phyloP scores from a whole-genome alignment of 2,797 vertebrate genomes.

The Sebastes vulpes region DNA sequence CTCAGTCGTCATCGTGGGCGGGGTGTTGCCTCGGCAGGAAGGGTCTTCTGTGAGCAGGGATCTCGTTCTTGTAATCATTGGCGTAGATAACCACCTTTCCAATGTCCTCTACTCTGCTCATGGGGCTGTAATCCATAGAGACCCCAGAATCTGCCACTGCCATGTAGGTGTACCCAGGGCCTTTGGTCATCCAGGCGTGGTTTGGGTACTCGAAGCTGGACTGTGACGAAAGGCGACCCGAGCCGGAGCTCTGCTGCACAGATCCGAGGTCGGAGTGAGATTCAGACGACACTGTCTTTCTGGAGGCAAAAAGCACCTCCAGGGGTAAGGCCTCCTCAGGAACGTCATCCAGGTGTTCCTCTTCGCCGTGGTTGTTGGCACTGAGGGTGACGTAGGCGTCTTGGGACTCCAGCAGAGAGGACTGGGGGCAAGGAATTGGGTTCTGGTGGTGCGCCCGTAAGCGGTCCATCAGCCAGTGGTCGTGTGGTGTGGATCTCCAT shows the following conservation, averaged over 20 bases:
- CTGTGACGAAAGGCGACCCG: slow-evolving; percentile 80
- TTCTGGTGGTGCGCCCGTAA: slow-evolving; percentile 67
- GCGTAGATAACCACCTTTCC: slow-evolving; percentile 75
- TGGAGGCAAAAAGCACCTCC: slow-evolving; percentile 75
- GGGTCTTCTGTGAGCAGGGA: slow-evolving; percentile 52
- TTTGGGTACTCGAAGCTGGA: slow-evolving; percentile 85
- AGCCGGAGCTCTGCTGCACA: slow-evolving; percentile 69
- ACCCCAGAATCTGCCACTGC: slow-evolving; percentile 90
- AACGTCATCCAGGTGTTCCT: slow-evolving; percentile 51
- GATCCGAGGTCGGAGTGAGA: slow-evolving; percentile 83
- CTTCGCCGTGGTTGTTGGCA: slow-evolving; percentile 38
- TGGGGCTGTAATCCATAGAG: slow-evolving; percentile 89
- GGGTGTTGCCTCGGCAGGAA: slow-evolving; percentile 58
- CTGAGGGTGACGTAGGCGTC: slow-evolving; percentile 86
- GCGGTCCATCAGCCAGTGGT: slow-evolving; percentile 79
- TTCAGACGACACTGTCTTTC: slow-evolving; percentile 50
- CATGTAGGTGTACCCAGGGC: slow-evolving; percentile 88
- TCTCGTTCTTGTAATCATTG: slow-evolving; percentile 87
- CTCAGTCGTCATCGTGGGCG: slow-evolving; percentile 65
- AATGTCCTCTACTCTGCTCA: slow-evolving; percentile 75
- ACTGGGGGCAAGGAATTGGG: slow-evolving; percentile 54
- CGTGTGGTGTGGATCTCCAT: slow-evolving; percentile 47
- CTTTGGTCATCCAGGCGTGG: slow-evolving; percentile 74
- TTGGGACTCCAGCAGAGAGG: slow-evolving; percentile 80
- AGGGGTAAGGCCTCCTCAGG: slow-evolving; percentile 77